Evolutionary conservation across 2,113 vertebrate species (phyloP), one percentile per base, ranked within the genome.

Genomic region (Equus quagga): DNA sequence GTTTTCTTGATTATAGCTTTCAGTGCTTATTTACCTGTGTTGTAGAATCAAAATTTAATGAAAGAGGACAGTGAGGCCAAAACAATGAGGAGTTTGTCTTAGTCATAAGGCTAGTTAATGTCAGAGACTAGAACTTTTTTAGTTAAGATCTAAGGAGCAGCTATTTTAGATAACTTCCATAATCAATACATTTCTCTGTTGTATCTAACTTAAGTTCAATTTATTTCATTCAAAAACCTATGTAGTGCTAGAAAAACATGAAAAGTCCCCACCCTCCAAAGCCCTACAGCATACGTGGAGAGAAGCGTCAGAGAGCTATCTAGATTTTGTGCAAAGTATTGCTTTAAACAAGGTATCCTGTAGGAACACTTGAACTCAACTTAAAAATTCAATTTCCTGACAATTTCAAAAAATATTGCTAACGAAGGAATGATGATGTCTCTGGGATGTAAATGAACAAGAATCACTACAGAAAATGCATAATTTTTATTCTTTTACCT

Each of bases 151-250:
- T 36, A 58, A 72, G 54, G 6, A 87, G 8, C n/a, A 85, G 26
- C n/a, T 49, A 64, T 80, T 60, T 87, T 65, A 82, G 73, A 60
- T 76, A 85, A 54, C 83, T 96, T 58, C 54, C 18, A 69, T 54
- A 58, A 83, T 41, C n/a, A 36, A 15, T 31, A 73, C 5, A 75
- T 31, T 86, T 93, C 2, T 62, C 8, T 88, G 72, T 21, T 14
- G 9, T 1, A 86, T 64, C 75, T 92, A 76, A 64, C 11, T 69
- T 89, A 80, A 75, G 46, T 49, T 88, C 64, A 82, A n/a, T 33
- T 65, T 89, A 41, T 46, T 94, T 85, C 26, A 54, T 64, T 95
- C 36, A 92, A 94, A 96, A 78, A 24, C 51, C 33, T 72, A 80
- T 15, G 3, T 12, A 62, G 1, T 11, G 3, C 46, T 88, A 72